Conservation (phyloP, 1,140 invertebrate species). For the Hyposmocoma kahamanoa region DNA sequence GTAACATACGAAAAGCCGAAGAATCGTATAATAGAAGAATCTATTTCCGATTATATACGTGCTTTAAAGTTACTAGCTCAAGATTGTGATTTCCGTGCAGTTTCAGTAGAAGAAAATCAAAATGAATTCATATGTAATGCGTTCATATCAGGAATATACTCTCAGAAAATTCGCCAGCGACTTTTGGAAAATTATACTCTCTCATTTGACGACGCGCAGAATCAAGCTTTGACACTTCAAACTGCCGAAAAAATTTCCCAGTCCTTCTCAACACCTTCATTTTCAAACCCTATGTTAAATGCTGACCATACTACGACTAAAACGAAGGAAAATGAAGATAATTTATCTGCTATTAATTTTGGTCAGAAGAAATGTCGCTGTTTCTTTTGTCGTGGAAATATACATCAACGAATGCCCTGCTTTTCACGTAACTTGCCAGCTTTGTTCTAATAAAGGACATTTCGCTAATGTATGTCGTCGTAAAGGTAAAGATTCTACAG, state of each 20-base stretch:
- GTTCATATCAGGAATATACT: neutral
- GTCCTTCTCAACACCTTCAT: neutral
- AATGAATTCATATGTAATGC: neutral
- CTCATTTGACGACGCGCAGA: neutral
- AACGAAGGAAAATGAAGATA: too few relatives aligned
- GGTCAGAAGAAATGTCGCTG: too few relatives aligned
- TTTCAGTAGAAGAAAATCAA: neutral
- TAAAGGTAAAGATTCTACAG: neutral
- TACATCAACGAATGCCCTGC: slow-evolving; percentile 1
- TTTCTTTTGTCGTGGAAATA: neutral
- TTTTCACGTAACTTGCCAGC: neutral
- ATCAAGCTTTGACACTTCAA: neutral
- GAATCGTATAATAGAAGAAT: slow-evolving; percentile 2
- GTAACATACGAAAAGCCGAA: slow-evolving; percentile 6
- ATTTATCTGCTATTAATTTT: too few relatives aligned
- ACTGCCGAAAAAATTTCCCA: neutral
- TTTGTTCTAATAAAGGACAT: slow-evolving; percentile 3
- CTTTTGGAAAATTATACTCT: neutral
- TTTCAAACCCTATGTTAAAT: too few relatives aligned
- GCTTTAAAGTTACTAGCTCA: slow-evolving; percentile 3
- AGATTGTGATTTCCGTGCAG: slow-evolving; percentile 2
- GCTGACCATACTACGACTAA: too few relatives aligned
- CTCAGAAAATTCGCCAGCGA: neutral
- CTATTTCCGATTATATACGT: slow-evolving; percentile 2
- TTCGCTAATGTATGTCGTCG: neutral